Evolutionary conservation across 53 echinoderm and acorn worm species (phyloP).

Genomic region (Stichopus horrens): DNA sequence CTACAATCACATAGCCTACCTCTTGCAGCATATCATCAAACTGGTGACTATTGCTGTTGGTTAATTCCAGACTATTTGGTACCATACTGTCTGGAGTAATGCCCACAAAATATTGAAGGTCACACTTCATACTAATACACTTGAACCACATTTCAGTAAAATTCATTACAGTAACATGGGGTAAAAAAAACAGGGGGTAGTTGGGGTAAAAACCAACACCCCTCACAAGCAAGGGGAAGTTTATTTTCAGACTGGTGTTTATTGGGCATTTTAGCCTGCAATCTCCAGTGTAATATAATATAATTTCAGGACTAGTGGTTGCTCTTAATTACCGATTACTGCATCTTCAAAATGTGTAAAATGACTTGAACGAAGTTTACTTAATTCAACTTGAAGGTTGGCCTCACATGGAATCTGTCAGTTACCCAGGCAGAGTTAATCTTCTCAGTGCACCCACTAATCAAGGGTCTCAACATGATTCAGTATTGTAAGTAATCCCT

Average conservation of each 20-base stretch:
- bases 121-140: too few relatives aligned
- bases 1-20: too few relatives aligned
- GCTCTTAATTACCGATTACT: background rate
- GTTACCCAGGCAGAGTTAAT: constrained; percentile 9
- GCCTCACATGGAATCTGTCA: constrained; percentile 26
- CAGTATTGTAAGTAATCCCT: constrained; percentile 18
- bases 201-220: background rate
- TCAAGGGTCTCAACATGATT: constrained; percentile 26
- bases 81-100: too few relatives aligned
- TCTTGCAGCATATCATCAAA: too few relatives aligned
- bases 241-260: constrained; percentile 19
- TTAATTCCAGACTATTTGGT: too few relatives aligned
- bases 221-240: constrained; percentile 21
- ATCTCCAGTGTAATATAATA: constrained; percentile 16
- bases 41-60: too few relatives aligned
- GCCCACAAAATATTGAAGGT: too few relatives aligned
- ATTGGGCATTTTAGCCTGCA: constrained; percentile 30
- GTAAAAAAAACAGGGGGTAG: constrained; percentile 11
- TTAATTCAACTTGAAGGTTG: constrained; percentile 28
- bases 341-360: constrained; percentile 5
- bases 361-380: constrained; percentile 17
- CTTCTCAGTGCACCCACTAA: constrained; percentile 19
- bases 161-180: background rate
- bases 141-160: background rate
- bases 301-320: constrained; percentile 34